Evolutionary conservation across 92 coral and sea anemone genomes (phyloP), one percentile per base, ranked within the genome.

Genomic region (Paramuricea clavata): DNA sequence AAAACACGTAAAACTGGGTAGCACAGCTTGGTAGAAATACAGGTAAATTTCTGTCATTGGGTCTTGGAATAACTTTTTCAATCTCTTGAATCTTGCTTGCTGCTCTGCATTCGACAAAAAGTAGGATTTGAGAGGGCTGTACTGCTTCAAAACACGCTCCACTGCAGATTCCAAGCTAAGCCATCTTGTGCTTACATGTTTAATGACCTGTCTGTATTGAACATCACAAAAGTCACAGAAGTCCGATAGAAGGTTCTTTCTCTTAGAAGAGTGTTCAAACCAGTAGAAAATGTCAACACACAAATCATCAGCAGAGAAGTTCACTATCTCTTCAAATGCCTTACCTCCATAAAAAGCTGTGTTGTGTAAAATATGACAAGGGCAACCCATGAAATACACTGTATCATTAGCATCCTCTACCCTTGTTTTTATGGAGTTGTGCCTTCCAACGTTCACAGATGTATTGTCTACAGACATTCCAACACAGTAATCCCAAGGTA

Each of bases 111-210:
- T 85, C 5, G 85, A 88, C 74, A 80, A 79, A 88, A 83, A 83
- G 88, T 88, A 88, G 92, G 83, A 74, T 68, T 83, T 88, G 83
- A 83, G 69, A 2, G 90, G 86, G 61, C 75, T 17, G 76, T 88
- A 88, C 78, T 88, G 87, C 72, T 74, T 82, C 61, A 84, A 41
- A 50, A 70, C 76, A 74, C 86, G 89, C 79, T 72, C 89, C 69
- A 89, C 91, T 77, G 92, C 82, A 83, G 89, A 83, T 72, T 89
- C 87, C 70, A 89, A 87, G 78, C 92, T 89, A 60, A 89, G 89
- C 92, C 92, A 89, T 82, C 89, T 77, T 49, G 87, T 85, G 78
- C 81, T 82, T 57, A 89, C 88, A 83, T 89, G 92, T 89, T 84
- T 89, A 77, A 83, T 83, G 81, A 78, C 86, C 19, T 89, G 85